phyloP scores from a whole-genome alignment of 2,888 invertebrate species.

The Spatulosminthurus flaviceps region DNA sequence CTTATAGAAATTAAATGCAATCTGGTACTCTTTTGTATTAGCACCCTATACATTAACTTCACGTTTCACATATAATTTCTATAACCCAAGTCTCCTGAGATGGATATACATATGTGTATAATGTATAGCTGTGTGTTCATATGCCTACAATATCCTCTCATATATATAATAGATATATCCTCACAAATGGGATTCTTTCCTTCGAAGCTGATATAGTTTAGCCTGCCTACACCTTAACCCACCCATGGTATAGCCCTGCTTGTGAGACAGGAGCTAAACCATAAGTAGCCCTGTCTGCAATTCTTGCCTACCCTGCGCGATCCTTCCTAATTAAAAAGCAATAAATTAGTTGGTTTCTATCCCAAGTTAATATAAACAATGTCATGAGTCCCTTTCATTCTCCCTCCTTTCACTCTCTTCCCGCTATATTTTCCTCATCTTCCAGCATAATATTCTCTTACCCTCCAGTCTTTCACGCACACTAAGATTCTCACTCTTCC shows the following conservation, averaged over 20 bases:
- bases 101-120: too few species aligned
- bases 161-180: too few species aligned
- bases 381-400: conserved; percentile 4
- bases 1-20: neutral
- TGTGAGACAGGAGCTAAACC: neutral
- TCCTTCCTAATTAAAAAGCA: conserved; percentile 58
- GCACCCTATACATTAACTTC: neutral
- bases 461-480: too few species aligned
- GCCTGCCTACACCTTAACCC: neutral
- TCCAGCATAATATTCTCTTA: too few species aligned
- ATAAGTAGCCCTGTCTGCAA: neutral
- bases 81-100: neutral
- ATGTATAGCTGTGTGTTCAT: too few species aligned
- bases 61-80: neutral
- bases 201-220: neutral
- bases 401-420: neutral
- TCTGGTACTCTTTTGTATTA: neutral
- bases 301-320: conserved; percentile 28
- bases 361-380: conserved; percentile 33
- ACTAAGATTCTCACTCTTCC: too few species aligned
- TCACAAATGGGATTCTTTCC: too few species aligned
- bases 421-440: too few species aligned
- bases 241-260: neutral
- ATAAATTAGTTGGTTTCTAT: conserved; percentile 48
- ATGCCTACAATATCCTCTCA: too few species aligned